Percentiles rank a stretch among this genome's conserved stretches.
Conservation (phyloP, 37 sponge, comb jelly and placozoan species). For the Agelas oroides region DNA sequence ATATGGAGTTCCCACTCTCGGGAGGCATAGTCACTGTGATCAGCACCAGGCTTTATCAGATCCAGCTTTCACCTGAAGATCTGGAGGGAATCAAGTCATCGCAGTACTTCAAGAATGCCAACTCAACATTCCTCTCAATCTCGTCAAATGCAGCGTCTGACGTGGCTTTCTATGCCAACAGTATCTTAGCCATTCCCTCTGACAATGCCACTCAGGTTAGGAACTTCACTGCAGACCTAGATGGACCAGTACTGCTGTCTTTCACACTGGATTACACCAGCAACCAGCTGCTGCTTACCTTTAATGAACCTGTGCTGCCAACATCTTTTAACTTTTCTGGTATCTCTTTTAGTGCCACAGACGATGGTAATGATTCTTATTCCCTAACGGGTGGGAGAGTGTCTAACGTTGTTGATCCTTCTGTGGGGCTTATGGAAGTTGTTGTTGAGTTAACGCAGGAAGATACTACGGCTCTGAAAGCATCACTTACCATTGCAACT, state of each 20-base stretch:
- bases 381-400: constrained; percentile 81
- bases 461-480: constrained; percentile 70
- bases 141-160: constrained; percentile 56
- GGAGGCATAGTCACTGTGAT: constrained; percentile 9
- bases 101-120: constrained; percentile 58
- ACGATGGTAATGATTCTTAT: constrained; percentile 32
- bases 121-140: constrained; percentile 78
- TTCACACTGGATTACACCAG: constrained; percentile 76
- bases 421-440: constrained; percentile 53
- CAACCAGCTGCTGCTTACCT: constrained; percentile 73
- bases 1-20: constrained; percentile 32
- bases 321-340: constrained; percentile 70
- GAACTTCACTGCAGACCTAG: constrained; percentile 66
- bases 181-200: constrained; percentile 44
- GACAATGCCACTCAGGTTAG: constrained; percentile 67
- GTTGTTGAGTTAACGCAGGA: constrained; percentile 56
- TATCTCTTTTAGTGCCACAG: constrained; percentile 59
- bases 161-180: constrained; percentile 72
- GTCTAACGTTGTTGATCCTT: constrained; percentile 14
- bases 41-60: constrained; percentile 45
- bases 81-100: constrained; percentile 67
- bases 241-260: constrained; percentile 65
- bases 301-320: constrained; percentile 87
- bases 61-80: constrained; percentile 40
- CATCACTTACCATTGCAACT: constrained; percentile 50